These are phyloP conservation scores for Phocoena phocoena DNA, from an alignment of 2,113 vertebrate genomes.

Conservation along the genomic window DNA sequence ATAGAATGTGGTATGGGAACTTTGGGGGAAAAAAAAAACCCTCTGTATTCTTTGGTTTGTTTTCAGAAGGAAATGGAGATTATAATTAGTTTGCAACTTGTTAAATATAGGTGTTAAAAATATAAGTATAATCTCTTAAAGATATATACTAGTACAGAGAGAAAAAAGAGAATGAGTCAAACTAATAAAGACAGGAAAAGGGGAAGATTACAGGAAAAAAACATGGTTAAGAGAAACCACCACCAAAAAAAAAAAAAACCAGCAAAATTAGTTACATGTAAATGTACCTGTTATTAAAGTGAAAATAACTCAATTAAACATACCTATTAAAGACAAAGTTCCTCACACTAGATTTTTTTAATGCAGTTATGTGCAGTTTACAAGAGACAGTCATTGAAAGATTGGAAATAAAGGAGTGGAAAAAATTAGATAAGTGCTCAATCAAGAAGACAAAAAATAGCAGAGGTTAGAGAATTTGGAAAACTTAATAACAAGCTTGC, in stretches of 20 bases:
- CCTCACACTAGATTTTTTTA: neutral
- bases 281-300: neutral
- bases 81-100: neutral
- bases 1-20: neutral
- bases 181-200: neutral
- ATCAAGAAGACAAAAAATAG: neutral
- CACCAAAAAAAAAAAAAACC: neutral
- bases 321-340: neutral
- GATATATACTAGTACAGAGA: neutral
- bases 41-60: neutral
- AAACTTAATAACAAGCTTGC: neutral
- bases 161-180: neutral
- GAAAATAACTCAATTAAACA: neutral
- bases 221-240: neutral
- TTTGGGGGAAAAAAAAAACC: neutral
- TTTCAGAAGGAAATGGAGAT: neutral
- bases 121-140: neutral
- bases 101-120: neutral
- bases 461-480: neutral
- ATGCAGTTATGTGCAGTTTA: neutral
- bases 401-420: neutral
- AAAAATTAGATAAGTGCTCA: neutral
- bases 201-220: neutral
- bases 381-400: neutral
- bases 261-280: neutral